These are phyloP conservation scores for Psittacara wagleri DNA, from an alignment of 2,113 vertebrate species.

Conservation along the genomic window DNA sequence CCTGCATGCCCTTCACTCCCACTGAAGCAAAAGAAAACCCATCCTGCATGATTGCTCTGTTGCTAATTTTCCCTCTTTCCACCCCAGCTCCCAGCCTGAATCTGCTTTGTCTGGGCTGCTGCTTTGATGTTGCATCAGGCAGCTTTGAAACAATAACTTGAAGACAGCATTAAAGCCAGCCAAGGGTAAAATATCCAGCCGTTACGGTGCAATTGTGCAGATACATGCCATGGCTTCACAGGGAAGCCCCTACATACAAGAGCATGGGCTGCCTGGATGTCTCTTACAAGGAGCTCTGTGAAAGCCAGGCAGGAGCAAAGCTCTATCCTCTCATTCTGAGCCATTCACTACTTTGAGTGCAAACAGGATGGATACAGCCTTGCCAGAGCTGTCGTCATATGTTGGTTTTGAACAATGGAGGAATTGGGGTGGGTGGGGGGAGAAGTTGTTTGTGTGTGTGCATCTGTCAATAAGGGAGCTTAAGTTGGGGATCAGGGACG, in stretches of 20 bases:
- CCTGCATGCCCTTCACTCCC: background rate
- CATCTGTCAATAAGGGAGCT: slow-evolving; percentile 50
- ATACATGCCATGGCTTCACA: background rate
- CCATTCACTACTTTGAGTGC: background rate
- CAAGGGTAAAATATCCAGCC: background rate
- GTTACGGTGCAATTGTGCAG: background rate
- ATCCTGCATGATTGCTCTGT: background rate
- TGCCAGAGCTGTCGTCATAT: background rate
- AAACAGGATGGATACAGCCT: background rate
- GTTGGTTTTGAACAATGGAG: background rate
- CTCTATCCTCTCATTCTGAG: background rate
- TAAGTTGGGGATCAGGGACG: background rate
- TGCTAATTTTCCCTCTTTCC: slow-evolving; percentile 45
- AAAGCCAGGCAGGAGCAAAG: background rate
- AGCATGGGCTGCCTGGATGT: background rate
- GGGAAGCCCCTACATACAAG: background rate
- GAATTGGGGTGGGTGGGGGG: background rate
- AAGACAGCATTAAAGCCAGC: background rate
- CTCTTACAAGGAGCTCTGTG: background rate
- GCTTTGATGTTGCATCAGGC: slow-evolving; percentile 63
- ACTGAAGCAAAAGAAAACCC: background rate
- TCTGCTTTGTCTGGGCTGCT: slow-evolving; percentile 39
- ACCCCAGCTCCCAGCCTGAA: slow-evolving; percentile 49
- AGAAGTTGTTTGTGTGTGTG: background rate
- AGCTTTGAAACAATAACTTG: background rate